Percentiles rank a stretch among this genome's conserved stretches.
These are phyloP conservation scores for Silurus meridionalis DNA, from an alignment of 2,113 vertebrate genomes.

Conservation along the genomic window DNA sequence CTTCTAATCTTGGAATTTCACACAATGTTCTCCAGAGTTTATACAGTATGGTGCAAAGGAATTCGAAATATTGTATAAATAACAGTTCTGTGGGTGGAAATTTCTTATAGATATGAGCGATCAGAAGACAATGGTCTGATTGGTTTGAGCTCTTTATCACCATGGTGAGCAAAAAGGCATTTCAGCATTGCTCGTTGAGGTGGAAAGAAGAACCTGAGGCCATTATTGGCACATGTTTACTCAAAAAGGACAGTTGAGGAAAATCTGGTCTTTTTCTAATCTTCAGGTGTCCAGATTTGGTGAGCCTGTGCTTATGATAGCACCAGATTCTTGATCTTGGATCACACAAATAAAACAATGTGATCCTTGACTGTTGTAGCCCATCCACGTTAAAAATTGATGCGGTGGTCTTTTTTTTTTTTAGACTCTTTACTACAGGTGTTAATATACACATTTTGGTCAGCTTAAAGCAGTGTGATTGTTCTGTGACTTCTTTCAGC, in stretches of 20 bases:
- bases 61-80: too few relatives aligned
- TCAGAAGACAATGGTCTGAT: not conserved
- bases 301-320: not conserved
- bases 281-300: not conserved
- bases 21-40: not conserved
- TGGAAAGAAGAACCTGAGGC: not conserved
- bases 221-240: not conserved
- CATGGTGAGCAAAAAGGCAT: not conserved
- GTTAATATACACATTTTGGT: not conserved
- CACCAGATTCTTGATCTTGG: not conserved
- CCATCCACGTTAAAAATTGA: not conserved
- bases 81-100: not conserved
- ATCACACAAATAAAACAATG: not conserved
- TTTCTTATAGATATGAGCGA: not conserved
- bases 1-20: not conserved
- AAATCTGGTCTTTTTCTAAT: not conserved
- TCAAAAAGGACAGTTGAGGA: not conserved
- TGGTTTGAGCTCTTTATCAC: not conserved
- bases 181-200: not conserved
- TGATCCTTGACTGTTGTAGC: not conserved
- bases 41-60: not conserved
- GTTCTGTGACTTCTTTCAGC: not conserved
- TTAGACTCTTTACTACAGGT: not conserved
- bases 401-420: not conserved
- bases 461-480: not conserved